Base-by-base conservation (phyloP, 1,140 invertebrate species). In the Drosophila pseudoananassae region DNA sequence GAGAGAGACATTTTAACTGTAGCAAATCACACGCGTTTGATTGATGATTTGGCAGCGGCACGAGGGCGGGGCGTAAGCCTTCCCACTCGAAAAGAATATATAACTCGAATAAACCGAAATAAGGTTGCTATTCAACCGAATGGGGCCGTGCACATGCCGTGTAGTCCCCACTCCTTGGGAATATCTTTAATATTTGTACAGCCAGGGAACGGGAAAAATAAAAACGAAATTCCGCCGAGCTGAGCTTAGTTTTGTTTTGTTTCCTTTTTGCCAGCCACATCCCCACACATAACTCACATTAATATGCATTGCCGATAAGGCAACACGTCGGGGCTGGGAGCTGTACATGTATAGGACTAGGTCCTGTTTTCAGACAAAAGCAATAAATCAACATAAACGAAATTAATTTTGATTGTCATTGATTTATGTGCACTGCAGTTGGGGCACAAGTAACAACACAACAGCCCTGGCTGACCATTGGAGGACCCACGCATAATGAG, bases 381-480 rank as follows among this genome's bases (percentile, higher is more conserved):
- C 82, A 87, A 87, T 87, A 87, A 87, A 87, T 87, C 83, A 88
- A 76, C 50, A 76, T 63, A 72, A 76, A 76, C 74, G 83, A 88
- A 87, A 87, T 82, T 83, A 87, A 88, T 87, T 87, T 87, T 87
- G 83, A 87, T 87, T 88, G 83, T 87, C 83, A 87, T 87, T 87
- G 83, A 87, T 87, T 87, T 85, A 87, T 87, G 83, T 78, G 65
- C 58, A 73, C 55, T 87, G 74, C 82, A 82, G 55, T 85, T 66
- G 49, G 31, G 59, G 52, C 36, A 6, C n/a, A 43, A 9, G 40
- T 10, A 31, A 10, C 31, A 36, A 12, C 33, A 36, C 78, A 76
- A 36, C 10, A 71, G 58, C 53, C 63, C 75, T 46, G 50, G 12
- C 58, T 43, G 68, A 45, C 49, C 58, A 55, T 27, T 69, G 14